These are phyloP conservation scores for Galemys pyrenaicus DNA, from an alignment of 2,113 vertebrate species.

Conservation along the genomic window DNA sequence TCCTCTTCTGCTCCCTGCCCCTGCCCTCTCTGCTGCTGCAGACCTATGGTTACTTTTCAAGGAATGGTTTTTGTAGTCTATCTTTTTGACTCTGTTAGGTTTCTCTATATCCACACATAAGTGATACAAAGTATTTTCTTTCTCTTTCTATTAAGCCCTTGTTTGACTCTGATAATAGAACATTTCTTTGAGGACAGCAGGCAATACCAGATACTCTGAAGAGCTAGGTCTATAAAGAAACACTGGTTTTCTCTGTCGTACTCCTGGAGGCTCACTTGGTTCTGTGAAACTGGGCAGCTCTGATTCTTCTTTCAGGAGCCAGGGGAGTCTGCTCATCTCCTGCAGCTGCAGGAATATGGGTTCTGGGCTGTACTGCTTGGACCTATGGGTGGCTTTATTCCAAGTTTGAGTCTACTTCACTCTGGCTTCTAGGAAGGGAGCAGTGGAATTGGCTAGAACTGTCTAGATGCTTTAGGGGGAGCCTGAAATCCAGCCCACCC, in stretches of 20 bases:
- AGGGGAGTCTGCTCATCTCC: not conserved
- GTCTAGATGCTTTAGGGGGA: not conserved
- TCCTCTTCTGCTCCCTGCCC: not conserved
- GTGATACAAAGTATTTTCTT: not conserved
- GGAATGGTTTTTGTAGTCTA: too few relatives aligned
- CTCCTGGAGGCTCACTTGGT: not conserved
- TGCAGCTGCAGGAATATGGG: not conserved
- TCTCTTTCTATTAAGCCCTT: not conserved
- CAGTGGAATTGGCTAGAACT: fast-evolving
- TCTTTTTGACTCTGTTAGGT: too few relatives aligned
- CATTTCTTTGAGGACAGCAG: not conserved
- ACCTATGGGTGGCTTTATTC: not conserved
- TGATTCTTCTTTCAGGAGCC: not conserved
- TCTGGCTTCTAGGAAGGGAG: not conserved
- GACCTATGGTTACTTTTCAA: too few relatives aligned
- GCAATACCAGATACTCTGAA: not conserved
- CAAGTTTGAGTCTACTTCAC: not conserved
- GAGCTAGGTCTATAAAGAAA: not conserved
- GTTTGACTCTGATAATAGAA: not conserved
- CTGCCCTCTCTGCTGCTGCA: too few relatives aligned
- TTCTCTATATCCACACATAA: not conserved
- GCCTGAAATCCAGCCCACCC: not conserved
- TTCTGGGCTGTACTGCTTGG: not conserved
- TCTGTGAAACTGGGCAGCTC: not conserved
- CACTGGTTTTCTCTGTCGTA: not conserved